Base-by-base conservation (phyloP, 2,797 vertebrate genomes). In the Gobionotothen gibberifrons region DNA sequence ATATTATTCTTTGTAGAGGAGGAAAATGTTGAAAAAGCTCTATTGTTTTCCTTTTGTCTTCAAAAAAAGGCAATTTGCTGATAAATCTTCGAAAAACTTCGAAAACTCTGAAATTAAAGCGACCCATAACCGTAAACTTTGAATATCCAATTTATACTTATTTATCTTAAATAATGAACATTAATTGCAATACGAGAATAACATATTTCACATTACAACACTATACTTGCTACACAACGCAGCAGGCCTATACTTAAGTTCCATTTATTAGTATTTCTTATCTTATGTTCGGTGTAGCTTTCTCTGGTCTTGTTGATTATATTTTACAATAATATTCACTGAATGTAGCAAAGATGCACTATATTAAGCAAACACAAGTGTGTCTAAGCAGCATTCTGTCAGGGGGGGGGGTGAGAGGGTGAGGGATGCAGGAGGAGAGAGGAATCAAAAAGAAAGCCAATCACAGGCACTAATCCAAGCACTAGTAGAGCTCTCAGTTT, bases 381-480 rank as follows among this genome's bases (percentile, higher is more conserved):
- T 16, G 36, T 69, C 44, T 76, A 14, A 54, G 56, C 21, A 65
- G 74, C 57, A 51, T 13, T 54, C 43, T 54, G 59, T 69, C 9
- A 0, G 42, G 72, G 32, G 32, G 8, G 32, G 8, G 32, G 65
- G 59, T 8, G 42, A 61, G 68, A 52, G 64, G 60, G 7, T 16
- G 51, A 69, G 70, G 62, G 79, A 81, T 76, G 76, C 51, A 70
- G 70, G 67, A 73, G 42, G 69, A 66, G 51, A 65, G 67, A 67
- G 54, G 79, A 63, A 56, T 74, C 46, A 82, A 56, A 76, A 36
- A 65, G 54, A 66, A 62, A 73, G 81, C 87, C 81, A 89, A 90
- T 92, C 78, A 76, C 86, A 91, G 79, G 86, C 89, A 86, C 82
- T 43, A 57, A 87, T 81, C 85, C 83, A 88, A 86, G 85, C 89